Evolutionary conservation across 1,140 invertebrate genomes (phyloP), one percentile per base, ranked within the genome.

Genomic region (Dinoponera quadriceps): DNA sequence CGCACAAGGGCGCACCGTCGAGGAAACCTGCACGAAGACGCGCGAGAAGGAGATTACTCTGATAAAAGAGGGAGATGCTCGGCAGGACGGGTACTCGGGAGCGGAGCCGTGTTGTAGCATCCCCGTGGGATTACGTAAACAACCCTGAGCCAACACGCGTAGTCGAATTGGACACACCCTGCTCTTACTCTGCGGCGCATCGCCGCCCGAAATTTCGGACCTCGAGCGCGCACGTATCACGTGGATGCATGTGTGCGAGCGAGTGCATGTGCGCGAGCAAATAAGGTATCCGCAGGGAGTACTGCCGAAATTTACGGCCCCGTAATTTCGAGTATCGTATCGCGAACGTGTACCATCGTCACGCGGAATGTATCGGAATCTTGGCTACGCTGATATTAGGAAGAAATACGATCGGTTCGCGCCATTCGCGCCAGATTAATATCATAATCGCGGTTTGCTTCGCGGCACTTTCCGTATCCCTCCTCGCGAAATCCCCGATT

Each of bases 121-220:
- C 44, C 82, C 68, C 69, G n/a, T 33, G 85, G 82, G 85, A 87
- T 87, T 80, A 87, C 83, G 83, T 83, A 87, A 87, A 87, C 66
- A 84, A 84, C 68, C 69, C 49, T 29, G 60, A 62, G 57, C 81
- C 55, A 84, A 57, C 86, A 84, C 73, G 85, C 82, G 77, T 63
- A 87, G 62, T 87, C 82, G 68, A 84, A 84, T 84, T 86, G 74
- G 82, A 86, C 86, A 87, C 85, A 87, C 86, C 86, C 86, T 86
- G 33, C 38, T 71, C 75, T 68, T 59, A 20, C 65, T 71, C 44
- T 7, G 29, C 16, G 25, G 20, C 18, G n/a, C 66, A 69, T 75
- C 51, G 49, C 16, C 51, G 49, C 16, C 49, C 65, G 29, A 73
- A 87, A 87, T 87, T 86, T 44, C 29, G 78, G n/a, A 83, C 38